Base-by-base conservation (phyloP, 2,888 invertebrate species). In the Odontothrips loti region DNA sequence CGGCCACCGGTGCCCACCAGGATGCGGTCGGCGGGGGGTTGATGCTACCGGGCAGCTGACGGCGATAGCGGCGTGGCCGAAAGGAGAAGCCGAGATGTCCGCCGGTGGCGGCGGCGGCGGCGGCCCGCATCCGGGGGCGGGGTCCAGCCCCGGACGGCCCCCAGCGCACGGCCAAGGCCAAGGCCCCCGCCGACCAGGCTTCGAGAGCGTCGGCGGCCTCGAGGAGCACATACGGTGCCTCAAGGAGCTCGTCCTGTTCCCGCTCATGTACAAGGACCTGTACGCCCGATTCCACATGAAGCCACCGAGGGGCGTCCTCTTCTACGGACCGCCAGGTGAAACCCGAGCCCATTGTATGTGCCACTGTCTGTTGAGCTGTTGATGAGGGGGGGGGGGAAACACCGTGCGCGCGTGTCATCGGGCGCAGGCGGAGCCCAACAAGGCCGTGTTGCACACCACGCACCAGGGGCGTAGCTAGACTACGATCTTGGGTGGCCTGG, bases 201-300 rank as follows among this genome's bases (percentile, higher is more conserved):
- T 90, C 86, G 87, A 88, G 23, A 86, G 86, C 84, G 87, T 90
- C 58, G 90, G 90, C 51, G 90, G 90, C 11, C 86, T 90, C 47
- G 87, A 87, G 17, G 86, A 87, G 79, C 89, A 90, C 84, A 86
- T 90, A 3, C 86, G 88, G 81, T 87, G 88, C 23, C 85, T 91
- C 80, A 90, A 90, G 85, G 90, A 91, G 84, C 90, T 90, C 87
- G 87, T 91, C 47, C 87, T 90, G 20, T 89, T 91, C 82, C 90
- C 90, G 2, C 85, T 91, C 80, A 84, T 91, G 80, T 91, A 91
- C 84, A 90, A 90, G n/a, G 90, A 90, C 84, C 87, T 90, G 68
- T 90, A 90, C 85, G 86, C 88, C 58, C 86, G 87, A 80, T 89
- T 90, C 85, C 88, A 89, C 82, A 88, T 90, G 63, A 85, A 87